phyloP scores from a whole-genome alignment of 1,140 invertebrate species.

The Cecropterus lyciades region DNA sequence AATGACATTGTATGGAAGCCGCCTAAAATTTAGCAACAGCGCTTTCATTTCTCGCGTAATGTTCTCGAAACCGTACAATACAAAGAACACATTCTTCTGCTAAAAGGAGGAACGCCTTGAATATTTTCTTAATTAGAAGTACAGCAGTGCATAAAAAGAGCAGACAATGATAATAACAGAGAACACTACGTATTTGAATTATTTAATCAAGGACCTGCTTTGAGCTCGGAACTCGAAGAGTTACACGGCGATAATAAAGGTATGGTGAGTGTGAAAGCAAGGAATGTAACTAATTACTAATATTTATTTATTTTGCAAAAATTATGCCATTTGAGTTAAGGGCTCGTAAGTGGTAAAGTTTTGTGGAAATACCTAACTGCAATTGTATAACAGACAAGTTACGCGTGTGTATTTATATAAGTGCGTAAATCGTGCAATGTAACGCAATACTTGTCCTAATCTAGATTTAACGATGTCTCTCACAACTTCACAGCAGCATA shows the following conservation, averaged over 20 bases:
- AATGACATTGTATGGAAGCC: background rate
- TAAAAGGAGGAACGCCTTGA: slow-evolving; percentile 25
- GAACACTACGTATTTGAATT: slow-evolving; percentile 41
- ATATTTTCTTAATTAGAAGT: slow-evolving; percentile 36
- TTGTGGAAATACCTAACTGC: too few species aligned
- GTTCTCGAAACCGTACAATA: slow-evolving; percentile 25
- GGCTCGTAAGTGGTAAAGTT: too few species aligned
- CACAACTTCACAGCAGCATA: too few species aligned
- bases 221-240: slow-evolving; percentile 39
- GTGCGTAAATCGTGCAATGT: too few species aligned
- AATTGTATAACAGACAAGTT: too few species aligned
- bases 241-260: slow-evolving; percentile 33
- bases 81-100: slow-evolving; percentile 33
- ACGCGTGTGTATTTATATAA: too few species aligned
- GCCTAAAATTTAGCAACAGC: slow-evolving; percentile 1
- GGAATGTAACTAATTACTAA: too few species aligned
- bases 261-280: slow-evolving; percentile 17
- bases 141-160: slow-evolving; percentile 24
- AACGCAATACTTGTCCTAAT: too few species aligned
- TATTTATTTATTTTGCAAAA: too few species aligned
- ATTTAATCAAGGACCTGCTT: slow-evolving; percentile 45
- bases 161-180: slow-evolving; percentile 36
- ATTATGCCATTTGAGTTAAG: too few species aligned
- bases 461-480: too few species aligned
- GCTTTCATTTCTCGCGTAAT: slow-evolving; percentile 24